phyloP scores from a whole-genome alignment of 1,140 invertebrate species.

The Elysia chlorotica region DNA sequence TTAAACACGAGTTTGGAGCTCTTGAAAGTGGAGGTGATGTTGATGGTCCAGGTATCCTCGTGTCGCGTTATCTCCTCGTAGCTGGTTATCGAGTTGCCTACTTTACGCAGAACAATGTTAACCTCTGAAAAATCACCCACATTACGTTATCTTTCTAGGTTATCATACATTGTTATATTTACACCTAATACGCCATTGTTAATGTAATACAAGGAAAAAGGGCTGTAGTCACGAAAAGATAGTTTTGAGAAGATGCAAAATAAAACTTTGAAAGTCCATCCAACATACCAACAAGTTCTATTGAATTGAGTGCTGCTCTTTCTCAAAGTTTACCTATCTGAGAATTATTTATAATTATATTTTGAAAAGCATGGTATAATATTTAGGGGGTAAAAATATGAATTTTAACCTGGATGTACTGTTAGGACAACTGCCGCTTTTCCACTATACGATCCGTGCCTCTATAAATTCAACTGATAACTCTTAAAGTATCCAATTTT shows the following conservation, averaged over 20 bases:
- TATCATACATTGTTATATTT: neutral
- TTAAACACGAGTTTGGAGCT: conserved; percentile 78
- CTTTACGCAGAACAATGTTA: conserved; percentile 74
- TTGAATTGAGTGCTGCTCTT: too few species aligned
- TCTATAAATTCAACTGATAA: too few species aligned
- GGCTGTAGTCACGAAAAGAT: neutral
- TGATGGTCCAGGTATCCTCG: conserved; percentile 74
- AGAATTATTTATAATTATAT: too few species aligned
- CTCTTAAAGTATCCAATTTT: too few species aligned
- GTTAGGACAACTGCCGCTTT: too few species aligned
- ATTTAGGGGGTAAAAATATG: too few species aligned
- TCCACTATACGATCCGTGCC: too few species aligned
- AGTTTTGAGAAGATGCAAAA: neutral
- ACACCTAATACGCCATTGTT: neutral
- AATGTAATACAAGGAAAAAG: neutral
- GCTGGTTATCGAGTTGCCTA: conserved; percentile 75
- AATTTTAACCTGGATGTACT: too few species aligned
- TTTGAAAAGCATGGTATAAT: too few species aligned
- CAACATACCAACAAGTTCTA: too few species aligned
- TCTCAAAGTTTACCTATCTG: too few species aligned
- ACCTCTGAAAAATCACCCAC: conserved; percentile 74
- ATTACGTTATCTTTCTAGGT: too few species aligned
- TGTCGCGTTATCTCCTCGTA: conserved; percentile 75
- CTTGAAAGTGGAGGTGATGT: conserved; percentile 84
- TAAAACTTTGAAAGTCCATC: neutral